Base-by-base conservation (phyloP, 1,140 invertebrate species). In the Pseudoatta argentina region DNA sequence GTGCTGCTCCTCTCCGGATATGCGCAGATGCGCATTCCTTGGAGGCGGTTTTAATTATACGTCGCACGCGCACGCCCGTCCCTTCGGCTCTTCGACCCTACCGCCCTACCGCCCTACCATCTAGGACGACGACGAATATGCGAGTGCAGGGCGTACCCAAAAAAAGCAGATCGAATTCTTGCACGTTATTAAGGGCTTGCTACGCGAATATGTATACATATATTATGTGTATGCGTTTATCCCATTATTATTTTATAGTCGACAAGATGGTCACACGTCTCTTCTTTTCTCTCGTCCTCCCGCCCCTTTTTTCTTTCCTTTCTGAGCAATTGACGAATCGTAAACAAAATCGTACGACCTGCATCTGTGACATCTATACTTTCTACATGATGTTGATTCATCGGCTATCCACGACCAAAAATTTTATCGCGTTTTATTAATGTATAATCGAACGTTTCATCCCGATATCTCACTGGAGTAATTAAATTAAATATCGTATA, bases 41-140 rank as follows among this genome's bases (percentile, higher is more conserved):
- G 89, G 53, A 87, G 89, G 89, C 88, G 86, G 89, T 90, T 90
- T 90, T 90, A 90, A 90, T 90, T 87, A 90, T 89, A 89, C 89
- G 63, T 85, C 88, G 73, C 88, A 61, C 71, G 69, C 64, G 66
- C 85, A 55, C 16, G 59, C 67, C 21, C 63, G 39, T 71, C 64
- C 77, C 53, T 71, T 18, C 51, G 39, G 48, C 14, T 30, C 27
- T 30, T 30, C 27, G 27, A 2, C 27, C 27, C 27, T 30, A 30
- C 27, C 27, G 27, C 27, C 27, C 24, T 24, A 24, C 24, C 24
- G 24, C 24, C 24, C 24, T 24, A 24, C 24, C 77, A 57, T 87
- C 71, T 21, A 72, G 67, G 39, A 55, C 67, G 53, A 55, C 61
- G 59, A 79, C 55, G 63, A 61, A 16, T 24, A 51, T n/a, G 69